phyloP scores from a whole-genome alignment of 1,140 invertebrate species.

The Ladona fulva region DNA sequence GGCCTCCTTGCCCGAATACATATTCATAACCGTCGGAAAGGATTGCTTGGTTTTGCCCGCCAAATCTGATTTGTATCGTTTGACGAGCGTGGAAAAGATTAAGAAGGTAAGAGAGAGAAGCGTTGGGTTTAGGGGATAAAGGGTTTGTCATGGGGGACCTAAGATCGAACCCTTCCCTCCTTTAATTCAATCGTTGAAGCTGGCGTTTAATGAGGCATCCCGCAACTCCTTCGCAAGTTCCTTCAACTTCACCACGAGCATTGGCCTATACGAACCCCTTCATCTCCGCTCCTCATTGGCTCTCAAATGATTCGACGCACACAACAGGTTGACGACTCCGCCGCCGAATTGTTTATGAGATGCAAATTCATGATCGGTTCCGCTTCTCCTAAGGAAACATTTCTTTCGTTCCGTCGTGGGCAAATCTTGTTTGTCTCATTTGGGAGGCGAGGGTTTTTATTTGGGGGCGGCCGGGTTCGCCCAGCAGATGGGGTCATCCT shows the following conservation, averaged over 20 bases:
- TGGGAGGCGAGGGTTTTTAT: too few species aligned
- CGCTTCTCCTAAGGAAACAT: background rate
- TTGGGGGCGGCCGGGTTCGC: too few species aligned
- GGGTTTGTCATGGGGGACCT: background rate
- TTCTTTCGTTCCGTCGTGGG: too few species aligned
- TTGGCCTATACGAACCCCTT: background rate
- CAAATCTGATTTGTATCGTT: slow-evolving; percentile 1
- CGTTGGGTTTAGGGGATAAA: background rate
- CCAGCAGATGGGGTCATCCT: too few species aligned
- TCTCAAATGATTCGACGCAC: background rate
- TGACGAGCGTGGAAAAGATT: background rate
- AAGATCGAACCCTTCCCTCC: background rate
- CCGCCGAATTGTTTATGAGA: background rate
- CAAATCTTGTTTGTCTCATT: too few species aligned
- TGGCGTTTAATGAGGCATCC: background rate
- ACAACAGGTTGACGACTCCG: background rate
- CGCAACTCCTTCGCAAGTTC: background rate
- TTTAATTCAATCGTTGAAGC: background rate
- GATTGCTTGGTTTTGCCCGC: background rate
- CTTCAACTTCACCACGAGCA: background rate
- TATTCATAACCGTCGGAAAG: background rate
- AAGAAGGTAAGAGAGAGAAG: background rate
- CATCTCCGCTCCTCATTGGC: background rate
- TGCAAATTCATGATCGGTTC: slow-evolving; percentile 5
- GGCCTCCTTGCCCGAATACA: background rate